Base-by-base conservation (phyloP, 2,113 vertebrate species). In the Panthera tigris region DNA sequence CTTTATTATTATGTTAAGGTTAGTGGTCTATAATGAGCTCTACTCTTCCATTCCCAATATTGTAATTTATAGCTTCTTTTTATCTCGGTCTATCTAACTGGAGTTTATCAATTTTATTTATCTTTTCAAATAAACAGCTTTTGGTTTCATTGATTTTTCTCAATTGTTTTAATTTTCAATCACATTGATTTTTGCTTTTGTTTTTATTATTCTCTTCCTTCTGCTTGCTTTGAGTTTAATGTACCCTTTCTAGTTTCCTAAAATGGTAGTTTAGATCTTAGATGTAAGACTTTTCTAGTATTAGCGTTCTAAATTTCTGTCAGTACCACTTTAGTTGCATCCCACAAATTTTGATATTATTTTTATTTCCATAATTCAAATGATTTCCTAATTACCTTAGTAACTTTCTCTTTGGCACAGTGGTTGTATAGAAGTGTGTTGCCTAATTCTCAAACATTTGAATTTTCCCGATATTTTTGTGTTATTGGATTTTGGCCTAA, bases 131-230 rank as follows among this genome's bases (percentile, higher is more conserved):
- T 36, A 89, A 78, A 69, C 31, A 95, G 8, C 16, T 87, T 55
- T 92, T 61, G 16, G 31, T 65, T 73, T 89, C 39, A 65, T 85
- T 93, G 85, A 61, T 61, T 81, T 80, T 93, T 89, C 78, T 78
- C 27, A 45, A 16, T 92, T 85, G 14, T 76, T 90, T 55, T n/a
- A 48, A 81, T 95, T 89, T 86, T 79, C 2, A 73, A 5, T 69
- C 33, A 11, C 5, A 83, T 23, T 61, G 12, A 63, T 78, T 88
- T 83, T 27, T 83, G 27, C 19, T 84, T 89, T 55, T 55, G 41
- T 41, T 65, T 84, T 41, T 69, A 50, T 41, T 92, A 19, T 31
- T 89, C 5, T 12, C 14, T 91, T 66, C n/a, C 7, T 81, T 27
- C 16, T 84, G 8, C 7, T 19, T 65, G 15, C 9, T 93, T 89